Base-by-base conservation (phyloP, 1,140 invertebrate genomes). In the Branchinecta lynchi region DNA sequence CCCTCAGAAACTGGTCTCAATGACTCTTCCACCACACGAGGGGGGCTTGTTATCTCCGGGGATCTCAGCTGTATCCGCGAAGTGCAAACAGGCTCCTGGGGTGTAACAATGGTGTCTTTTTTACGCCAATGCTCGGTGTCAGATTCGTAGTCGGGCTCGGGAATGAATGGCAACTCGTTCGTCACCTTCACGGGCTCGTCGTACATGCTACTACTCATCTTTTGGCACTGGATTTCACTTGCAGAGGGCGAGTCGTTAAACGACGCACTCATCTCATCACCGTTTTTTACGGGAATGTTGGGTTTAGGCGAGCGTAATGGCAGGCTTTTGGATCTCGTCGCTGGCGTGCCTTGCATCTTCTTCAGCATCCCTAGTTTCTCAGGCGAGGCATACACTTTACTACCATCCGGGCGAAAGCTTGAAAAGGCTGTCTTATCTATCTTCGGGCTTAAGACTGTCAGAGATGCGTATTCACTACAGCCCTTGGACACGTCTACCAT, bases 311-410 rank as follows among this genome's bases (percentile, higher is more conserved):
- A 70, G 65, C 72, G 66, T 7, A 67, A 67, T 8, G 68, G 46
- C 15, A 66, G 65, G 70, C 80, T 86, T 78, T 82, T 78, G 74
- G 80, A 84, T 60, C 68, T 65, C 65, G 73, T 65, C 70, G 72
- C 45, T 70, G 74, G 67, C 72, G 73, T 20, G 69, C 74, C 65
- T 73, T 73, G 43, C 6, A 15, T 45, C 21, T 21, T 67, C 21
- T 44, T 46, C 9, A 46, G 45, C 21, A 21, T 68, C 17, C 32
- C 44, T 12, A 80, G 83, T 76, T 90, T 89, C 75, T 89, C 86
- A 8, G 91, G 90, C 46, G 88, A 89, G 8, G 90, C 91, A 78
- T 93, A 93, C 45, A 93, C 79, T 77, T 93, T 93, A 68, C 90
- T 90, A 79, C 83, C 86, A 72, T 88, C 86, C 0, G 92, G 92